Percentiles rank a stretch among this genome's conserved stretches.
Evolutionary conservation across 2,113 vertebrate genomes (phyloP).

Genomic region (Takifugu flavidus): DNA sequence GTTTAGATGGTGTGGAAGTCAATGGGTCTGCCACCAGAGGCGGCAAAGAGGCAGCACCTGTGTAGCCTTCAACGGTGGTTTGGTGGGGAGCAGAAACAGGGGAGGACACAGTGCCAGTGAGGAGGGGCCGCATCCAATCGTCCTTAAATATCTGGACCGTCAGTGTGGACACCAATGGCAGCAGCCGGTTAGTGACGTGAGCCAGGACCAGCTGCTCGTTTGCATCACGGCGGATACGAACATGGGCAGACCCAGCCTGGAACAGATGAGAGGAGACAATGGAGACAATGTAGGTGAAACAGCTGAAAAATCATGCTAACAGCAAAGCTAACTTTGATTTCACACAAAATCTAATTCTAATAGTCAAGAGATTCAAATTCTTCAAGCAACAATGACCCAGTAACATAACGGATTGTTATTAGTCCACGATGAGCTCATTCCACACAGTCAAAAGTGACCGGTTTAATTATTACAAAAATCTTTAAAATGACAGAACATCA

Average conservation of each 20-base stretch:
- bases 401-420: too few species aligned
- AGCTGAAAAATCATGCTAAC: too few species aligned
- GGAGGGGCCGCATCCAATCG: conserved; percentile 89
- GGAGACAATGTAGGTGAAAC: background rate
- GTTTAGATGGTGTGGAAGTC: conserved; percentile 91
- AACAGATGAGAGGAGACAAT: background rate
- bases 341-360: too few species aligned
- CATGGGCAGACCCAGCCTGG: conserved; percentile 94
- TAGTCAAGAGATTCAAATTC: too few species aligned
- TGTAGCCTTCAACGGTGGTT: conserved; percentile 75
- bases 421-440: too few species aligned
- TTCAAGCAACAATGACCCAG: too few species aligned
- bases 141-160: conserved; percentile 98
- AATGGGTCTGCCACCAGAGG: conserved; percentile 75
- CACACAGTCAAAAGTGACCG: too few species aligned
- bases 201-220: conserved; percentile 98
- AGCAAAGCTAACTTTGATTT: too few species aligned
- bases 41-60: conserved; percentile 56
- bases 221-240: conserved; percentile 93
- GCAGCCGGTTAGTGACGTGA: conserved; percentile 92
- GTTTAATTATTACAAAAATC: too few species aligned
- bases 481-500: too few species aligned
- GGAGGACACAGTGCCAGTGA: conserved; percentile 77
- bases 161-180: conserved; percentile 86
- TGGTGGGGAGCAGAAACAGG: conserved; percentile 64